Percentiles rank a stretch among this genome's conserved stretches.
Evolutionary conservation across 2,888 invertebrate genomes (phyloP).

Genomic region (Macrosiphum euphorbiae): DNA sequence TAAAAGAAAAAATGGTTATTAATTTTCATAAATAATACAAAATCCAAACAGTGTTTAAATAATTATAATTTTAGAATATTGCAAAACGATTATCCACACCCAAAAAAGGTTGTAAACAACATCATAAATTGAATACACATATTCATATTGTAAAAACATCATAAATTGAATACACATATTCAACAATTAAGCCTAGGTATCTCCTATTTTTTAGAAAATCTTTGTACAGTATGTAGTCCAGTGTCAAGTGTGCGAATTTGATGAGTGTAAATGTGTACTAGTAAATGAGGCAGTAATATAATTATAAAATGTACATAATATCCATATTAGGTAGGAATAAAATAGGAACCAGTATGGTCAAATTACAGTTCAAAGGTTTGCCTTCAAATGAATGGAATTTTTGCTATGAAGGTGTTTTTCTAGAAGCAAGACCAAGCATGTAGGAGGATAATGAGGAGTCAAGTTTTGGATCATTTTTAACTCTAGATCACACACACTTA

Average conservation of each 20-base stretch:
- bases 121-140: too few species aligned
- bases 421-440: background rate
- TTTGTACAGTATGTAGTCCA: background rate
- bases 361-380: background rate
- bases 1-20: background rate
- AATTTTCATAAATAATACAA: background rate
- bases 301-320: background rate
- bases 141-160: too few species aligned
- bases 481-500: too few species aligned
- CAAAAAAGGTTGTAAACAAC: too few species aligned
- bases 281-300: background rate
- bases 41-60: background rate
- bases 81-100: background rate
- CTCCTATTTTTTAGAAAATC: background rate
- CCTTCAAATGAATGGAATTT: background rate
- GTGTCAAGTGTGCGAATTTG: background rate
- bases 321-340: background rate
- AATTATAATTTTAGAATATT: background rate
- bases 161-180: background rate
- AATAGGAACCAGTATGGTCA: background rate
- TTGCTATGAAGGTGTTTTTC: background rate
- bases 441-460: background rate
- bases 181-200: background rate
- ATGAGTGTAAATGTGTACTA: background rate
- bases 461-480: background rate